Evolutionary conservation across 2,113 vertebrate species (phyloP), one percentile per base, ranked within the genome.

Genomic region (Petromus typicus): DNA sequence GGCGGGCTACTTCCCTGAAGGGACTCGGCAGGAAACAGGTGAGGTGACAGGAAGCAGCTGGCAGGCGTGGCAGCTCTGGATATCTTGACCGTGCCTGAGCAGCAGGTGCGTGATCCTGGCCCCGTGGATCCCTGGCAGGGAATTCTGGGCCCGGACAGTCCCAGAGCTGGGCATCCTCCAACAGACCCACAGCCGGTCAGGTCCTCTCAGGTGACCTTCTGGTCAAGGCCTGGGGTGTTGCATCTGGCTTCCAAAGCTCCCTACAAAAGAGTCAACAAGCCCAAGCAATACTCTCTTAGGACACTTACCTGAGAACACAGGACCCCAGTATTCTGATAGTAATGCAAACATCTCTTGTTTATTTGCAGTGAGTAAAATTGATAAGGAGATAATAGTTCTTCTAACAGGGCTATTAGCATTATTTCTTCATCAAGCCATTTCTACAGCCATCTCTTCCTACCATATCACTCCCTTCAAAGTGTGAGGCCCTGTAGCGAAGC

Each of bases 1-100:
- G 43, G 54, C 40, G 27, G 82, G 7, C 30, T 34, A 64, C 30
- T 69, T 22, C 23, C 75, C 75, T 23, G 27, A 54, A 90, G 71
- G 51, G 71, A 17, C 23, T 51, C 1, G 1, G 67, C 4, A 11
- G 84, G 83, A 73, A 75, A 25, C 71, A 59, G 81, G 89, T 10
- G 78, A 90, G 56, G 22, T 9, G 25, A 23, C 0, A 30, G 66
- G 17, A 1, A 1, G 37, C 11, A 7, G 51, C 22, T 6, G 0
- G 45, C 14, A 13, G 56, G 7, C 0, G 27, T 14, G 18, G 48
- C 12, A 0, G 40, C 10, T 3, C 2, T 30, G 48, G n/a, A 16
- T 30, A 1, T 23, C 25, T 83, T 16, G 17, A 71, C 37, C 25
- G 5, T 0, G 45, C 59, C 0, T 1, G 43, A 23, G 61, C 32